phyloP scores from a whole-genome alignment of 1,140 invertebrate genomes.

The Pemphigus obesinymphae region DNA sequence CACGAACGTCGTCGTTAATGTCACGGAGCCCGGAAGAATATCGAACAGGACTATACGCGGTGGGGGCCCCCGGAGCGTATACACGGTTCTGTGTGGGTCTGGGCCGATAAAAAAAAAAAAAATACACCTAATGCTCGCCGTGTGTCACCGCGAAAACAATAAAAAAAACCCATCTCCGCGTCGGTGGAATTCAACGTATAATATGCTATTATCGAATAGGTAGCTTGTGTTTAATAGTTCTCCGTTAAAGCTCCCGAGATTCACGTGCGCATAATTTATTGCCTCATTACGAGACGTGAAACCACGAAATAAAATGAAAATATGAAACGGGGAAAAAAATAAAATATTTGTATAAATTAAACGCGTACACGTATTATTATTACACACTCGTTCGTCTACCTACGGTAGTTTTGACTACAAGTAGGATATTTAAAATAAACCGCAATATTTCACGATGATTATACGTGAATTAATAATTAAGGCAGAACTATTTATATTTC shows the following conservation, averaged over 20 bases:
- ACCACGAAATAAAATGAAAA: too few relatives aligned
- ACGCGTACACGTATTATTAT: too few relatives aligned
- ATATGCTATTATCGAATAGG: too few relatives aligned
- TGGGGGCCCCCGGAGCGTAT: background rate
- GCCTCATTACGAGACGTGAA: background rate
- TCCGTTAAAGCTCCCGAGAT: background rate
- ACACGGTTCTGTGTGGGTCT: background rate
- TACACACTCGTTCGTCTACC: too few relatives aligned
- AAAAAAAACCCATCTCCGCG: background rate
- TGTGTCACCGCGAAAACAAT: background rate
- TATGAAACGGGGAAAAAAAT: too few relatives aligned
- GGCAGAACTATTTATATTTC: too few relatives aligned
- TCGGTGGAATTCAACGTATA: background rate
- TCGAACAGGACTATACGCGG: background rate
- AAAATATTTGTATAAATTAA: too few relatives aligned
- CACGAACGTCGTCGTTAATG: conserved; percentile 1
- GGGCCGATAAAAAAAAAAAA: background rate
- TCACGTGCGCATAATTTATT: background rate
- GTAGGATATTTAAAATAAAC: too few relatives aligned
- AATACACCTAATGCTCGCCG: background rate
- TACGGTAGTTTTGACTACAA: too few relatives aligned
- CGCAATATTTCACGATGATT: too few relatives aligned
- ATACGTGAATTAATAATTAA: too few relatives aligned
- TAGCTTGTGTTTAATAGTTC: background rate
- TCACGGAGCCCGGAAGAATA: background rate